A percentile compares a stretch with the other conserved stretches of the same genome.
Conservation (phyloP, 2,888 invertebrate genomes). For the Phyto melanocephala region DNA sequence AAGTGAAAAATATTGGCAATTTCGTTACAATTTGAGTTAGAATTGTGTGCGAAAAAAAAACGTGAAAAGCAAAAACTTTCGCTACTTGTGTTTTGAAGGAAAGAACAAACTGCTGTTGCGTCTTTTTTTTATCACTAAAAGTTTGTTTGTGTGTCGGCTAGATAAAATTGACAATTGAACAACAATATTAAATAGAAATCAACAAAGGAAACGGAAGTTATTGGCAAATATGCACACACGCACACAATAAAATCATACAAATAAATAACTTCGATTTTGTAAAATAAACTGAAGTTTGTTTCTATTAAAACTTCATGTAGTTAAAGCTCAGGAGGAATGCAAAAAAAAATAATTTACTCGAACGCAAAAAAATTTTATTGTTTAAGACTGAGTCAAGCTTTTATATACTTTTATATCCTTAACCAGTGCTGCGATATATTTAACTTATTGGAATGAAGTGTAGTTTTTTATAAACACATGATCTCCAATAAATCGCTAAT, state of each 20-base stretch:
- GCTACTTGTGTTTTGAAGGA: background rate
- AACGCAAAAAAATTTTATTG: no score
- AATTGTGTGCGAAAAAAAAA: background rate
- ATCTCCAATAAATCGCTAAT: no score
- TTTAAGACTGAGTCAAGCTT: no score
- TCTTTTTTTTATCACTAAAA: background rate
- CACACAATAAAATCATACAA: background rate
- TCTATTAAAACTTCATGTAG: background rate
- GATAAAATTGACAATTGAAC: slow-evolving; percentile 47
- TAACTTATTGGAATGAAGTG: no score
- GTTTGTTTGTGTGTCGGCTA: background rate
- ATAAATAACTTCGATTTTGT: no score
- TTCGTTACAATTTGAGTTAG: slow-evolving; percentile 51
- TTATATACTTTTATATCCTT: no score
- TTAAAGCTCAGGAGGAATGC: background rate
- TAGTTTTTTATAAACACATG: no score
- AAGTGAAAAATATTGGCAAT: slow-evolving; percentile 51
- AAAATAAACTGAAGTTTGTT: background rate
- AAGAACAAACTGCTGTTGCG: slow-evolving; percentile 16
- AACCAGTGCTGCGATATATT: no score
- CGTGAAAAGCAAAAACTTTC: slow-evolving; percentile 31
- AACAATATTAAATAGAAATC: slow-evolving; percentile 4
- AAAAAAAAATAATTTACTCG: no score
- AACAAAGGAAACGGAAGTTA: slow-evolving; percentile 22
- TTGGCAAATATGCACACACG: background rate